Evolutionary conservation across 1,140 invertebrate genomes (phyloP).

Genomic region (Lasioglossum albipes): DNA sequence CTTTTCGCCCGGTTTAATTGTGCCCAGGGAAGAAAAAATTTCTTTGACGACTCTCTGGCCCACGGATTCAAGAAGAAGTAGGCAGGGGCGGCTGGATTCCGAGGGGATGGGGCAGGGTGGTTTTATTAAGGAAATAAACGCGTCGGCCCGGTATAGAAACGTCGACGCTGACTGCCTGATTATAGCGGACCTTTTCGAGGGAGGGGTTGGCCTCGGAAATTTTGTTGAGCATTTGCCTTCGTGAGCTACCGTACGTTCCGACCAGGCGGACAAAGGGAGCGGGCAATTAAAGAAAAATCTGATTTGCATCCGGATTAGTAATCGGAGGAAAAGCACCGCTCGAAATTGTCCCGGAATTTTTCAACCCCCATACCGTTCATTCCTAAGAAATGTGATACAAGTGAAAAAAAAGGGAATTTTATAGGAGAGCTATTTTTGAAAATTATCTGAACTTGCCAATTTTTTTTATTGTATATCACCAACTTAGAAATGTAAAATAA

Average conservation of each 20-base stretch:
- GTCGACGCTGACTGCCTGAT: constrained; percentile 78
- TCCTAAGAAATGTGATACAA: too few species aligned
- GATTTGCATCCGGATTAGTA: constrained; percentile 3
- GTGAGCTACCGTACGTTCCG: neutral
- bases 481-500: too few species aligned
- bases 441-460: too few species aligned
- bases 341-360: too few species aligned
- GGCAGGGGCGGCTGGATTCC: neutral
- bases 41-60: constrained; percentile 19
- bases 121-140: constrained; percentile 35
- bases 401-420: too few species aligned
- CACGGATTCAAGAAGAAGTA: neutral
- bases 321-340: neutral
- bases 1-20: constrained; percentile 27
- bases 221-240: neutral
- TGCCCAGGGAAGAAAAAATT: constrained; percentile 10
- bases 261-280: neutral
- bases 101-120: constrained; percentile 4
- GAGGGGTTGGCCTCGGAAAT: neutral
- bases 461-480: too few species aligned
- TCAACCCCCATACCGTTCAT: too few species aligned
- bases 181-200: constrained; percentile 38
- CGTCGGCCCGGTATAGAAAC: constrained; percentile 71
- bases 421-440: too few species aligned
- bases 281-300: constrained; percentile 6